Evolutionary conservation across 2,888 invertebrate genomes (phyloP).

Genomic region (Machimus rusticus): DNA sequence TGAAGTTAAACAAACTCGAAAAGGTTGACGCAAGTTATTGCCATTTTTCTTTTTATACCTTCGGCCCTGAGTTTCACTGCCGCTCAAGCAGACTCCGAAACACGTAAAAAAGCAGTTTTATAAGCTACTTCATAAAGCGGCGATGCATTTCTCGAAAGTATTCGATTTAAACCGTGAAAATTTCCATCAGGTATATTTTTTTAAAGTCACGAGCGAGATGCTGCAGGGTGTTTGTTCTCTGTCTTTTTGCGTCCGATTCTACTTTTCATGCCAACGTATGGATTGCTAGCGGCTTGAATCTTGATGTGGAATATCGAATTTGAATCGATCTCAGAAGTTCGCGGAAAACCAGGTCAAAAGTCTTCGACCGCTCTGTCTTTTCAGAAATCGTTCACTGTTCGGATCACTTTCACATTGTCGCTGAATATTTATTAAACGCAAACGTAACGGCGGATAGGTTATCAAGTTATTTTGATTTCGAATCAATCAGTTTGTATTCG

Average conservation of each 20-base stretch:
- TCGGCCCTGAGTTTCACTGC: slow-evolving; percentile 5
- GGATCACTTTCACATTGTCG: background rate
- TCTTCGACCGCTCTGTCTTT: background rate
- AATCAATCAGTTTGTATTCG: background rate
- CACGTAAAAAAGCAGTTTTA: background rate
- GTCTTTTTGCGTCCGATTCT: background rate
- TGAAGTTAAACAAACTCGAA: slow-evolving; percentile 6
- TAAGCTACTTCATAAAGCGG: background rate
- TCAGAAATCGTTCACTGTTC: background rate
- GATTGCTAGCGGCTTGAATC: background rate
- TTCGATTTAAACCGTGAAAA: background rate
- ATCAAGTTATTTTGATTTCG: background rate
- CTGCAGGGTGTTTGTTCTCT: background rate
- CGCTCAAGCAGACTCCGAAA: background rate
- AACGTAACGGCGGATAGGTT: background rate
- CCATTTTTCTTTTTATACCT: background rate
- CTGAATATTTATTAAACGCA: background rate
- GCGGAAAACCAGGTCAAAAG: background rate
- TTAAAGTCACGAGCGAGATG: background rate
- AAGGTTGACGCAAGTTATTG: slow-evolving; percentile 15
- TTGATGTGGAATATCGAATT: background rate
- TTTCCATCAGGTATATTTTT: background rate
- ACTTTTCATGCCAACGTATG: background rate
- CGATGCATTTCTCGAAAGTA: background rate
- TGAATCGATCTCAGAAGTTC: background rate